Base-by-base conservation (phyloP, 2,797 vertebrate genomes). In the Gymnopithys bicolor region DNA sequence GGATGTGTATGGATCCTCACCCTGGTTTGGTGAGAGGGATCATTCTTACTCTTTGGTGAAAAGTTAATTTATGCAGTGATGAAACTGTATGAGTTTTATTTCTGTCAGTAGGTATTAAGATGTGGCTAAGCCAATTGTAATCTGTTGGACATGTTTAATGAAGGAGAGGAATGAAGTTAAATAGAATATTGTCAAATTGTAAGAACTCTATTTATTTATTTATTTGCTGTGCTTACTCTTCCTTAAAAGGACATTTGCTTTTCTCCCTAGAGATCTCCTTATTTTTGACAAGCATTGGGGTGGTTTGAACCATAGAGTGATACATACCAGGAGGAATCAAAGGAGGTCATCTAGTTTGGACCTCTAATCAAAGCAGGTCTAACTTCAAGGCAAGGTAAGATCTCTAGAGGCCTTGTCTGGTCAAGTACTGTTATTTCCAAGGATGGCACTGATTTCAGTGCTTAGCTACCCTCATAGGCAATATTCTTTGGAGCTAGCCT, bases 391-490 rank as follows among this genome's bases (percentile, higher is more conserved):
- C 32, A 25, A 80, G 17, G 33, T 49, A 62, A 74, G 18, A 37
- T 43, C 74, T 2, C 41, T 64, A 33, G 52, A 9, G 33, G 33
- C 55, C 19, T n/a, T 79, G 11, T 16, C 27, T 56, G 19, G 22
- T n/a, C 0, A 2, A 46, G 2, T 58, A 49, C 11, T 59, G 10
- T 49, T 66, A 19, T 41, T 76, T 90, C 8, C 35, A 83, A 67
- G 45, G 28, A 0, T 45, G 19, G 2, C 19, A 71, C 5, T 3
- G 12, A 19, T 74, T 55, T 22, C 19, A 11, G 8, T 63, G 9
- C n/a, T 76, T 59, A 48, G 11, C n/a, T 48, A 21, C 5, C 9
- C 7, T 73, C 21, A 25, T 19, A 28, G 19, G 3, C 14, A 64
- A 27, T 49, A 48, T 23, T 55, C 13, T 39, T 35, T 89, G 13